Percentiles rank a stretch among this genome's conserved stretches.
These are phyloP conservation scores for Achlya flavicornis DNA, from an alignment of 2,888 invertebrate species.

Conservation along the genomic window DNA sequence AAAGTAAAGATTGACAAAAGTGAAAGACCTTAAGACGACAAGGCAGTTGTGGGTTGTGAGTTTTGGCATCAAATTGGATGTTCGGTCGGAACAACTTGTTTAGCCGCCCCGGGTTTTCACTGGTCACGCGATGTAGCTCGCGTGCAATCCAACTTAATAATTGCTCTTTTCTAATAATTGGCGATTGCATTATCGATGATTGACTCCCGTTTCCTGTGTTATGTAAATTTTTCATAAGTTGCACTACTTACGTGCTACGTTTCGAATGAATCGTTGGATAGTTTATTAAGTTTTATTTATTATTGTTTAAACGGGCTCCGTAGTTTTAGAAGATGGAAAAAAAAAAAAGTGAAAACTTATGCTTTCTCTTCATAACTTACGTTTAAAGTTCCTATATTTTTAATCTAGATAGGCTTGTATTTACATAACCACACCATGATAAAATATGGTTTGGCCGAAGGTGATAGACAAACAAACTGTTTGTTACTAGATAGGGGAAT, in stretches of 20 bases:
- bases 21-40: background rate
- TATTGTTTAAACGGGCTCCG: too few species aligned
- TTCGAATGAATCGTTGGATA: background rate
- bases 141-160: constrained; percentile 26
- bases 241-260: background rate
- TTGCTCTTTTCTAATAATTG: constrained; percentile 48
- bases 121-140: constrained; percentile 20
- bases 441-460: too few species aligned
- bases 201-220: constrained; percentile 33
- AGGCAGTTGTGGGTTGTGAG: background rate
- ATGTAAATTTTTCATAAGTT: constrained; percentile 28
- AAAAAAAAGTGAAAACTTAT: background rate
- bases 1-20: background rate
- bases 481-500: too few species aligned
- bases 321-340: too few species aligned
- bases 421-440: background rate
- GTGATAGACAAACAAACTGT: too few species aligned
- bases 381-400: too few species aligned
- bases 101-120: background rate
- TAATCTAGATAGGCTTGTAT: too few species aligned
- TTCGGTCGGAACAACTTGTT: background rate
- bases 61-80: background rate
- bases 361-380: too few species aligned
- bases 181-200: constrained; percentile 23
- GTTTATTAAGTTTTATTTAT: too few species aligned